phyloP scores from a whole-genome alignment of 2,888 invertebrate genomes.

The Dromius quadrimaculatus region DNA sequence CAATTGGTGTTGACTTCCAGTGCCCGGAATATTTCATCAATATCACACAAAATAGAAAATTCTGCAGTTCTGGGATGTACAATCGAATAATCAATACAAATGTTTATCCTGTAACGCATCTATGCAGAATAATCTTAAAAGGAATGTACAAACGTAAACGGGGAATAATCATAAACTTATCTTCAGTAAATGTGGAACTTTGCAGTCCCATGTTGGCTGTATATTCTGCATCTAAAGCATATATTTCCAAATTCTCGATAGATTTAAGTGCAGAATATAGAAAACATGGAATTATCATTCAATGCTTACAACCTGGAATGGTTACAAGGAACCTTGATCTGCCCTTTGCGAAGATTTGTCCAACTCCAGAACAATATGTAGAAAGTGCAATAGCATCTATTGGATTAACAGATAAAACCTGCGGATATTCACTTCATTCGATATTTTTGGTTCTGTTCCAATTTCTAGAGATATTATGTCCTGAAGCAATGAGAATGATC shows the following conservation, averaged over 20 bases:
- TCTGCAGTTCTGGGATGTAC: slow-evolving; percentile 64
- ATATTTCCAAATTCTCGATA: slow-evolving; percentile 83
- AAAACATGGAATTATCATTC: slow-evolving; percentile 79
- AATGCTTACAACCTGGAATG: slow-evolving; percentile 87
- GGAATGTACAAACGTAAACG: slow-evolving; percentile 83
- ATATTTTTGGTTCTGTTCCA: slow-evolving; percentile 65
- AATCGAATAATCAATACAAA: slow-evolving; percentile 82
- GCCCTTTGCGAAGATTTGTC: slow-evolving; percentile 82
- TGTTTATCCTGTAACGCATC: slow-evolving; percentile 81
- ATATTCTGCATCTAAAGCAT: slow-evolving; percentile 92
- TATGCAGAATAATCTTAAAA: slow-evolving; percentile 88
- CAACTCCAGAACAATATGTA: slow-evolving; percentile 79
- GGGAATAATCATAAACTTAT: slow-evolving; percentile 91
- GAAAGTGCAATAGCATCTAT: slow-evolving; percentile 77
- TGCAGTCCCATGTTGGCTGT: slow-evolving; percentile 87
- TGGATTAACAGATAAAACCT: slow-evolving; percentile 68
- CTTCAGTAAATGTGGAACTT: slow-evolving; percentile 83
- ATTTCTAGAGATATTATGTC: neutral
- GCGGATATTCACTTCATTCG: slow-evolving; percentile 75
- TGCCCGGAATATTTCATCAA: slow-evolving; percentile 85
- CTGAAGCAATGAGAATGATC: neutral
- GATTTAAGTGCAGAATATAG: slow-evolving; percentile 82
- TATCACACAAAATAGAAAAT: no score
- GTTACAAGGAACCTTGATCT: slow-evolving; percentile 94
- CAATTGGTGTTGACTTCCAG: slow-evolving; percentile 88